Base-by-base conservation (phyloP, 2,888 invertebrate genomes). In the Ectemnius lituratus region DNA sequence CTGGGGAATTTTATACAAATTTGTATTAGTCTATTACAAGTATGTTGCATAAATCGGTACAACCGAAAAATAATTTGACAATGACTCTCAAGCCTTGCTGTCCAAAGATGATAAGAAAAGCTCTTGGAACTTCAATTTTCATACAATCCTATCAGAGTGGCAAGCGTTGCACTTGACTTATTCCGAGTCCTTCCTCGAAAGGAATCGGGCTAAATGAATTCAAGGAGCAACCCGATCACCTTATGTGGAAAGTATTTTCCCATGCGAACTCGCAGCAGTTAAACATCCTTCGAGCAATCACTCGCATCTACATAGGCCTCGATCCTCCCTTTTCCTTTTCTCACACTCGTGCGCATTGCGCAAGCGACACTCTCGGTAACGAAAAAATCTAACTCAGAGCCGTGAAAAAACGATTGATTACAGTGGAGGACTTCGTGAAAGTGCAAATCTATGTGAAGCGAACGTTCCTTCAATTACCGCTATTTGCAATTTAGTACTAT, bases 181-280 rank as follows among this genome's bases (percentile, higher is more conserved):
- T 28, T 60, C 28, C 11, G 37, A 14, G 27, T 16, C 60, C 27
- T 16, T 52, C 16, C 18, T 27, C 27, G 60, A 28, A 60, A 60
- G 37, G 27, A 47, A 18, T 46, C 46, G 5, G 8, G 20, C 37
- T 11, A 11, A 37, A 37, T 37, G 37, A 37, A 37, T 37, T 37
- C 37, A 62, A 46, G 62, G 8, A 18, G 46, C 16, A 37, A 18
- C 13, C 13, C 37, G n/a, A n/a, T 37, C 28, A 14, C 62, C 62
- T 62, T 62, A 46, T 18, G 62, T 46, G 46, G 62, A 62, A 62
- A 62, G n/a, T 46, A 62, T 62, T 45, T 76, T 76, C 67, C 62
- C 62, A 66, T 49, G 60, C 20, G 62, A 47, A 59, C 45, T 63
- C 59, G 23, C 20, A 49, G 57, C 18, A 14, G 60, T 5, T 16